Conservation (phyloP, 2,797 vertebrate genomes). For the Rhabdomys pumilio region DNA sequence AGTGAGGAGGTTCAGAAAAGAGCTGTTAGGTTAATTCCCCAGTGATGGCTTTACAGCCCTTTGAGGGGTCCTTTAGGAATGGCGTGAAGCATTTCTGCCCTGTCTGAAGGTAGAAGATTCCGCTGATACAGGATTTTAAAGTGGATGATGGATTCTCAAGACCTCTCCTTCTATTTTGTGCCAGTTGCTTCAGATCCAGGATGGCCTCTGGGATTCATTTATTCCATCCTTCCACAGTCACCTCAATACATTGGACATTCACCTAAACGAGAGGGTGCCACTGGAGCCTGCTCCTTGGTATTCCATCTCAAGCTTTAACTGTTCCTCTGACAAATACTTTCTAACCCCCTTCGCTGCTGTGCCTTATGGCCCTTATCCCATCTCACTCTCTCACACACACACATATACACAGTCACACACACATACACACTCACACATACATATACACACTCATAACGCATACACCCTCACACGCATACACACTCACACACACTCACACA, state of each 20-base stretch:
- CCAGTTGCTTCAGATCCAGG: too few relatives aligned
- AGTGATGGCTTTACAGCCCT: not conserved
- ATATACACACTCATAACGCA: not conserved
- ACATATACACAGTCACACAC: not conserved
- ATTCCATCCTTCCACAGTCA: not conserved
- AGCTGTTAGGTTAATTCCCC: not conserved
- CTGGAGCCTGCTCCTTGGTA: not conserved
- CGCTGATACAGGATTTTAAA: not conserved
- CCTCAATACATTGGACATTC: not conserved
- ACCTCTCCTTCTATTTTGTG: not conserved
- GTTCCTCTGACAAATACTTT: too few relatives aligned
- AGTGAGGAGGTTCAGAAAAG: not conserved
- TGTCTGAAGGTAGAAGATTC: not conserved
- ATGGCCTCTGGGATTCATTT: rapidly evolving
- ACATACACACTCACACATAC: not conserved
- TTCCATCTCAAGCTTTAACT: not conserved
- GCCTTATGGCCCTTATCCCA: not conserved
- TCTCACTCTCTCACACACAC: not conserved
- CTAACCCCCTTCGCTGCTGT: not conserved
- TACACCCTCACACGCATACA: not conserved
- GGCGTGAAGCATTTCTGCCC: not conserved
- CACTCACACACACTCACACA: not conserved
- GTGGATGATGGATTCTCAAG: not conserved
- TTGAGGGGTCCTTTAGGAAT: not conserved
- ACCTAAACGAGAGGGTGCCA: not conserved